Conservation (phyloP, 2,888 invertebrate genomes). For the Chrysotoxum bicinctum region DNA sequence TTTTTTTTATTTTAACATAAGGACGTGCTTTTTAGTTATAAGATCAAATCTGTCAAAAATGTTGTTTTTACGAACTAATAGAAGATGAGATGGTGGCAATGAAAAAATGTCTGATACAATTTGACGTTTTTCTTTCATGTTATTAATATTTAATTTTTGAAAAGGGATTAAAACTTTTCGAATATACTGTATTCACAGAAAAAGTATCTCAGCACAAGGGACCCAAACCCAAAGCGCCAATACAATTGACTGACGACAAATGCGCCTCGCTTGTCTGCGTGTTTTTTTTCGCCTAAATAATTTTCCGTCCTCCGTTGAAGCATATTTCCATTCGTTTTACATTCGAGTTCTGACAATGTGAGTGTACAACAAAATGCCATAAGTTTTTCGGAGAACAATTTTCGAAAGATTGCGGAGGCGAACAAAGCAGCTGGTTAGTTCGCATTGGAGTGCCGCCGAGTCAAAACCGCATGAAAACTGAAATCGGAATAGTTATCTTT, state of each 20-base stretch:
- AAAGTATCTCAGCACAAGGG: not conserved
- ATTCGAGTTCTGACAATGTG: conserved; percentile 60
- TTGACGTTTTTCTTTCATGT: too few relatives aligned
- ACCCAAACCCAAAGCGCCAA: not conserved
- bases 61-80: too few relatives aligned
- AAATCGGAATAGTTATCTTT: conserved; percentile 24
- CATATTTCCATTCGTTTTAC: conserved; percentile 71
- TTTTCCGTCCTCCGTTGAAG: conserved; percentile 42
- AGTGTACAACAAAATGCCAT: conserved; percentile 67
- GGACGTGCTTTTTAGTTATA: too few relatives aligned
- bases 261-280: conserved; percentile 41
- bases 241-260: conserved; percentile 48
- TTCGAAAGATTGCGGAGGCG: conserved; percentile 69
- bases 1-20: too few relatives aligned
- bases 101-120: too few relatives aligned
- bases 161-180: not conserved
- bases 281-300: conserved; percentile 40
- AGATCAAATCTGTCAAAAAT: too few relatives aligned
- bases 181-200: not conserved
- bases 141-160: not conserved
- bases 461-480: conserved; percentile 40
- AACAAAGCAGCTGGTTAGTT: conserved; percentile 70
- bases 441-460: conserved; percentile 68
- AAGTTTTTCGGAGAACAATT: conserved; percentile 62
- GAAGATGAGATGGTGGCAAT: too few relatives aligned